Conservation (phyloP, 2,797 vertebrate species). For the Coreius guichenoti region DNA sequence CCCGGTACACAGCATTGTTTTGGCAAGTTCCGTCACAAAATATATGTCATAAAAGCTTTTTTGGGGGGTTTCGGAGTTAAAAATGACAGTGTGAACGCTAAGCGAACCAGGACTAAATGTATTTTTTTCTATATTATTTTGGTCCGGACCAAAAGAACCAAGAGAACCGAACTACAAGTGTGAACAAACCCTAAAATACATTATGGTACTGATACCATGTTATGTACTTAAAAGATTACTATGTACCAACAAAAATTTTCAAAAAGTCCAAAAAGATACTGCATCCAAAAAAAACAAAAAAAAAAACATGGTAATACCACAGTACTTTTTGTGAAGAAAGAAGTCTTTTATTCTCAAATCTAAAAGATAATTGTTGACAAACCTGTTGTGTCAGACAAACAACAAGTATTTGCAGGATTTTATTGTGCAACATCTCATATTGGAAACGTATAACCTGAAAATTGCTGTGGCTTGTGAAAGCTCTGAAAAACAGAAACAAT, state of each 20-base stretch:
- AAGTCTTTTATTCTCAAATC: not conserved
- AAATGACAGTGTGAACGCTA: too few species aligned
- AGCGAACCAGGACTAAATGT: not conserved
- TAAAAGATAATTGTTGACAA: conserved; percentile 9
- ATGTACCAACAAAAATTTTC: not conserved
- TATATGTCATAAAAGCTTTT: too few species aligned
- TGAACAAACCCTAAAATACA: not conserved
- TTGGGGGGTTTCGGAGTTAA: too few species aligned
- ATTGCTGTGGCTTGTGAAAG: conserved; percentile 45
- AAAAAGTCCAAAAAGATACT: not conserved
- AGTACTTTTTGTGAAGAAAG: not conserved
- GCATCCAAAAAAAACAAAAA: not conserved
- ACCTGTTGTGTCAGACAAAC: not conserved
- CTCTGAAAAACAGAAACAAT: conserved; percentile 49
- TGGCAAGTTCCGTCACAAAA: too few species aligned
- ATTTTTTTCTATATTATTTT: not conserved
- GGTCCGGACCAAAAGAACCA: not conserved
- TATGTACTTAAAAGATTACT: not conserved
- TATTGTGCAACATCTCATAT: conserved; percentile 55
- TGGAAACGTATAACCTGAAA: conserved; percentile 55
- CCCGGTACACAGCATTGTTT: too few species aligned
- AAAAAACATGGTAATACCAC: too few species aligned
- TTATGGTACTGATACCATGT: not conserved
- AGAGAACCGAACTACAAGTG: not conserved
- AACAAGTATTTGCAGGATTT: conserved; percentile 37